phyloP scores from a whole-genome alignment of 2,113 vertebrate genomes.

The Silurus asotus region DNA sequence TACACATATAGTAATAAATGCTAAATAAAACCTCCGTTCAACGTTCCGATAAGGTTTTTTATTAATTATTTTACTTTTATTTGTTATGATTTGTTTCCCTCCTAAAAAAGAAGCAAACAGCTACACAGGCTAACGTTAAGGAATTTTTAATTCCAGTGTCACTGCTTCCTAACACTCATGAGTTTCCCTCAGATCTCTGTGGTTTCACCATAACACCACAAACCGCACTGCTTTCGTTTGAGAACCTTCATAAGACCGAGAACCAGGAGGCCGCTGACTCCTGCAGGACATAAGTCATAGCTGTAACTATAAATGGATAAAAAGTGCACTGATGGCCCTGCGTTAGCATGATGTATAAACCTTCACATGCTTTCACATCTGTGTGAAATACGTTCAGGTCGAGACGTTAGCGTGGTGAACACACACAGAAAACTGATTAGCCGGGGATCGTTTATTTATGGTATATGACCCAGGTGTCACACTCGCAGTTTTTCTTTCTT shows the following conservation, averaged over 20 bases:
- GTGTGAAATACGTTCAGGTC: background rate
- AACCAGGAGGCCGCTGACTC: background rate
- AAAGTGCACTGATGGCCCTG: background rate
- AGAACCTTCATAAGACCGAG: background rate
- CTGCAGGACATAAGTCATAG: background rate
- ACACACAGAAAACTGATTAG: background rate
- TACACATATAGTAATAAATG: too few species aligned
- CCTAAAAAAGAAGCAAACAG: too few species aligned
- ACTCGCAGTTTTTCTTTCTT: background rate
- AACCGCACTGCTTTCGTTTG: too few species aligned
- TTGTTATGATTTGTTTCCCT: too few species aligned
- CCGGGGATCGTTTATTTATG: background rate
- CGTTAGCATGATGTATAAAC: background rate
- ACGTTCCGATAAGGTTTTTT: too few species aligned
- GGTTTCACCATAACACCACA: too few species aligned
- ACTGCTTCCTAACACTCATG: too few species aligned
- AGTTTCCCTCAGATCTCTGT: too few species aligned
- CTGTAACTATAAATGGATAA: background rate
- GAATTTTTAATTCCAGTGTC: too few species aligned
- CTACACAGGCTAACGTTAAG: too few species aligned
- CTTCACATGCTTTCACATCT: background rate
- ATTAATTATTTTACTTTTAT: too few species aligned
- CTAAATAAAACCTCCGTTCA: too few species aligned
- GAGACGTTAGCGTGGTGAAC: background rate
- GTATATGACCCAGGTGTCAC: background rate